These are phyloP conservation scores for Monochamus saltuarius DNA, from an alignment of 1,140 invertebrate species.

Conservation along the genomic window DNA sequence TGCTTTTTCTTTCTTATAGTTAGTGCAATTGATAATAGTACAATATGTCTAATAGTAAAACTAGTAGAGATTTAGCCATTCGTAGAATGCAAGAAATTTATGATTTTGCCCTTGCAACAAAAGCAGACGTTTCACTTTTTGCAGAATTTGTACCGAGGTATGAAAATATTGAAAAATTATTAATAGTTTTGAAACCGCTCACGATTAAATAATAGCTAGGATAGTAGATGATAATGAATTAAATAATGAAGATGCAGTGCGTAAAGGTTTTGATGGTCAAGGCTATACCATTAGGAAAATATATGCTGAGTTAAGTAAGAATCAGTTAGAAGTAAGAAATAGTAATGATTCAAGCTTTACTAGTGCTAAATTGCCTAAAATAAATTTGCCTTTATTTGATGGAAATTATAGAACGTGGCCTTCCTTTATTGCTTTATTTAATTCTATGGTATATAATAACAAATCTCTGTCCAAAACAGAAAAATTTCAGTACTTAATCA, in stretches of 20 bases:
- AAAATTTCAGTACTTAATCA: conserved; percentile 32
- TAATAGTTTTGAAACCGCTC: not conserved
- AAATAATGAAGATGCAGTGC: not conserved
- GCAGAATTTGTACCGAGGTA: not conserved
- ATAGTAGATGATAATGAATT: not conserved
- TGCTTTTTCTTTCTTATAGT: not conserved
- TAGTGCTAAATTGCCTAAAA: conserved; percentile 10
- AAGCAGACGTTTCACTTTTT: conserved; percentile 3
- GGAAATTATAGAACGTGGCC: conserved; percentile 8
- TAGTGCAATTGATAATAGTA: conserved; percentile 3
- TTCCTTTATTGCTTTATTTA: conserved; percentile 12
- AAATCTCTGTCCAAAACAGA: conserved; percentile 2
- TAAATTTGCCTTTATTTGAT: conserved; percentile 8
- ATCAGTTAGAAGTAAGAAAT: too few relatives aligned
- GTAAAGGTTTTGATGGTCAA: not conserved
- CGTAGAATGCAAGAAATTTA: conserved; percentile 8
- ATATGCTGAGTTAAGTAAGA: too few relatives aligned
- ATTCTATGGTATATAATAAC: conserved; percentile 15
- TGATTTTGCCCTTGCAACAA: conserved; percentile 1
- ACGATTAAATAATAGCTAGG: not conserved
- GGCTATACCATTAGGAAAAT: too few relatives aligned
- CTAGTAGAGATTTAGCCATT: conserved; percentile 6
- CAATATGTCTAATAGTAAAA: not conserved
- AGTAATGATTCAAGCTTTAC: too few relatives aligned
- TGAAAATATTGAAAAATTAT: not conserved